Evolutionary conservation across 2,888 invertebrate species (phyloP), one percentile per base, ranked within the genome.

Genomic region (Apamea epomidion): DNA sequence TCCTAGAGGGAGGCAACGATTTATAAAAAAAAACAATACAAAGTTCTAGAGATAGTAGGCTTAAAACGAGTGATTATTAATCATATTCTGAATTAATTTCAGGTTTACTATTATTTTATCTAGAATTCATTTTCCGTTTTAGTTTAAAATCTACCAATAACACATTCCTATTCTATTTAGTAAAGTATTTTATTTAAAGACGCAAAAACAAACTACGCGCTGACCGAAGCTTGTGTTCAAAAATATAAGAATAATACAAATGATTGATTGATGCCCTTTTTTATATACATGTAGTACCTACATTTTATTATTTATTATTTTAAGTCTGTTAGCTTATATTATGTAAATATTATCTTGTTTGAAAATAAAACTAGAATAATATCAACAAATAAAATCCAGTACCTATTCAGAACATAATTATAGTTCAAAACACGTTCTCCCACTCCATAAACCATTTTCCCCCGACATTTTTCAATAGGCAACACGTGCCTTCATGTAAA

Each of bases 401-500:
- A 18, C 21, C 2, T 29, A 1, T 14, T 25, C 5, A 29, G 14
- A 21, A n/a, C 6, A 29, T 51, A 18, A 74, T 74, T 29, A 25
- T 2, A 25, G 0, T 18, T 29, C 18, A 37, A 51, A 77, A 77
- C 10, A 77, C 1, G 8, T 25, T 18, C 0, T 21, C 18, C n/a
- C 25, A 16, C 60, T 42, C 18, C 18, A 45, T 51, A 80, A 80
- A 25, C 21, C 10, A 2, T 16, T 29, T 18, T 21, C 4, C 1
- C 7, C 2, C 42, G 51, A 45, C 18, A 65, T 25, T 80, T 81
- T 73, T 48, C 74, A 80, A 58, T 10, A 48, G 16, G 25, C 1
- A 69, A 72, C 45, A 45, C 45, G 45, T 69, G 32, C 10, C 12
- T 60, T n/a, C 5, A 58, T 48, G 14, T 77, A 72, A 83, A 79